Evolutionary conservation across 2,888 invertebrate species (phyloP), one percentile per base, ranked within the genome.

Genomic region (Actias luna): DNA sequence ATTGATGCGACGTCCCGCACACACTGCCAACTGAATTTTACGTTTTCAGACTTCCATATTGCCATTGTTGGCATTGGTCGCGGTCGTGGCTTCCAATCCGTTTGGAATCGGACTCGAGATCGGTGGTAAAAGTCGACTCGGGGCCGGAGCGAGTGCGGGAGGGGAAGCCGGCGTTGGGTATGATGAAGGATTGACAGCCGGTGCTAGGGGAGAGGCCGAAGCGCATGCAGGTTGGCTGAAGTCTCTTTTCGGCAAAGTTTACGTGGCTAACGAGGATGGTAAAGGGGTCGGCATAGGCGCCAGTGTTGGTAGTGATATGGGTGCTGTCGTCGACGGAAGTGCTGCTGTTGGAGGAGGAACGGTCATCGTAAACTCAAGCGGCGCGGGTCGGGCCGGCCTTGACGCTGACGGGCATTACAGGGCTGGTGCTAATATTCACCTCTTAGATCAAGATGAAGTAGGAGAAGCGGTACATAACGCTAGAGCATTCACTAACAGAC

Each of bases 381-480:
- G 29, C n/a, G 55, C 29, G 5, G 55, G 2, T 29, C 27, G n/a
- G 29, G n/a, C 55, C 8, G 55, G 55, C 8, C 55, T 55, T 1
- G 55, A 55, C 29, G 55, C 55, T 8, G 55, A 55, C 4, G 55
- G 55, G 29, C 55, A 55, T 29, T 55, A 55, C n/a, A 55, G 29
- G 29, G 55, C 55, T 7, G 55, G 55, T 55, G 55, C n/a, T 18
- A n/a, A 55, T 0, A n/a, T 55, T 1, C 16, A 55, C 16, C n/a
- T 55, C 27, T n/a, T 55, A 29, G 16, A 7, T 0, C 29, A 4
- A 29, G 29, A 55, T 29, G 29, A 55, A 55, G 29, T 55, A 2
- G n/a, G 29, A 55, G n/a, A 0, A 16, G 2, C 55, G 5, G 46
- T 50, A 25, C 4, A 12, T 50, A 50, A 50, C 8, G 55, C 55